These are phyloP conservation scores for Amblyjoppa proteus DNA, from an alignment of 2,888 invertebrate genomes.

Conservation along the genomic window DNA sequence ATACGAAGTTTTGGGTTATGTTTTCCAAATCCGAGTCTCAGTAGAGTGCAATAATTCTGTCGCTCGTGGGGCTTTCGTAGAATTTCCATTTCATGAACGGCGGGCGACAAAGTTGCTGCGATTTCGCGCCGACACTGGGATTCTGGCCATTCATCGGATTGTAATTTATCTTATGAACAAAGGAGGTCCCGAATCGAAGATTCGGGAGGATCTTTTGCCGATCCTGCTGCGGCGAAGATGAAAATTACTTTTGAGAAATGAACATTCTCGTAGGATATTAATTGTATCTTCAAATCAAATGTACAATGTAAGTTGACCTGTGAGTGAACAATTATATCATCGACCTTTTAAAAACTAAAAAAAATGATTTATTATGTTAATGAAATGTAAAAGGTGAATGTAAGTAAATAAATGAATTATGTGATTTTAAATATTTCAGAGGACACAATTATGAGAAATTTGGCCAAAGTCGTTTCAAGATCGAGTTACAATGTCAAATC, in stretches of 20 bases:
- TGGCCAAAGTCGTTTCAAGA: no score
- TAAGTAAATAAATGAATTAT: no score
- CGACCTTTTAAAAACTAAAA: neutral
- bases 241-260: neutral
- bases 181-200: no score
- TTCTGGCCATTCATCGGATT: slow-evolving; percentile 16
- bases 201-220: no score
- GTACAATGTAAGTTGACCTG: neutral
- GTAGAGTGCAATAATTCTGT: slow-evolving; percentile 69
- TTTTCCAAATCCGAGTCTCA: slow-evolving; percentile 74
- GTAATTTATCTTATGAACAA: no score
- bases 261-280: neutral
- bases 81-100: slow-evolving; percentile 62
- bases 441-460: no score
- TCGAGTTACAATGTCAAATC: no score
- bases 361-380: neutral
- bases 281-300: neutral
- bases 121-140: slow-evolving; percentile 16
- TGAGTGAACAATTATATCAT: neutral
- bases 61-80: slow-evolving; percentile 70
- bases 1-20: slow-evolving; percentile 60
- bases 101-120: slow-evolving; percentile 12
- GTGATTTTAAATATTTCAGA: no score
- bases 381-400: neutral
- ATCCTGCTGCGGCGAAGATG: no score